These are phyloP conservation scores for Habrosyne pyritoides DNA, from an alignment of 2,888 invertebrate species.

Conservation along the genomic window DNA sequence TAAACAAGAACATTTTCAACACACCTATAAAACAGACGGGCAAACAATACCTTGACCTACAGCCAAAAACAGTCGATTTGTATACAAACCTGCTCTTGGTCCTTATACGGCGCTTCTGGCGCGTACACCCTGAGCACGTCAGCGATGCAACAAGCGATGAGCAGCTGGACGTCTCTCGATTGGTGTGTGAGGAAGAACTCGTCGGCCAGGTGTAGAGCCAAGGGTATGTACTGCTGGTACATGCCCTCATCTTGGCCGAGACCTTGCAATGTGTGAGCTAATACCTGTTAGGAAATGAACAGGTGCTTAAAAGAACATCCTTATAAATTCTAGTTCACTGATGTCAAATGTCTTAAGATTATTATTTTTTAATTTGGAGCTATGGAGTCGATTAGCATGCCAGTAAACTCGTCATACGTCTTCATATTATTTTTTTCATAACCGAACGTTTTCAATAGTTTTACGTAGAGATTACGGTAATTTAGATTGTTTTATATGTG, in stretches of 20 bases:
- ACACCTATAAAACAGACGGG: not conserved
- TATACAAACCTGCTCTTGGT: conserved; percentile 92
- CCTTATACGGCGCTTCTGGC: conserved; percentile 98
- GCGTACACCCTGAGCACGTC: conserved; percentile 98
- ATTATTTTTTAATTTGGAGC: no score
- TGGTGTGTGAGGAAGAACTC: conserved; percentile 95
- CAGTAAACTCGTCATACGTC: no score
- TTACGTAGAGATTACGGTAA: no score
- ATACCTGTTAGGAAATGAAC: conserved; percentile 78
- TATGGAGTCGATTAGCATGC: no score
- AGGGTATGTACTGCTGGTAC: conserved; percentile 94
- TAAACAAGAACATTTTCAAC: no score
- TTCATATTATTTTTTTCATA: no score
- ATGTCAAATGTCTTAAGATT: no score
- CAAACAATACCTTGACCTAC: not conserved
- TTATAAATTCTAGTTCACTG: no score
- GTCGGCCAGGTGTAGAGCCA: conserved; percentile 96
- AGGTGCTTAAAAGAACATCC: not conserved
- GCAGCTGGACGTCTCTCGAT: conserved; percentile 95
- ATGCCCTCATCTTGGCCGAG: conserved; percentile 98
- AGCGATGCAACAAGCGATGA: conserved; percentile 98
- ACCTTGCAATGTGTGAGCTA: conserved; percentile 97
- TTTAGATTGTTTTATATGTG: no score
- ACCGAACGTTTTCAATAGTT: no score
- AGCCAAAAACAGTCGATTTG: not conserved